Evolutionary conservation across 1,140 invertebrate species (phyloP).

Genomic region (Panulirus ornatus): DNA sequence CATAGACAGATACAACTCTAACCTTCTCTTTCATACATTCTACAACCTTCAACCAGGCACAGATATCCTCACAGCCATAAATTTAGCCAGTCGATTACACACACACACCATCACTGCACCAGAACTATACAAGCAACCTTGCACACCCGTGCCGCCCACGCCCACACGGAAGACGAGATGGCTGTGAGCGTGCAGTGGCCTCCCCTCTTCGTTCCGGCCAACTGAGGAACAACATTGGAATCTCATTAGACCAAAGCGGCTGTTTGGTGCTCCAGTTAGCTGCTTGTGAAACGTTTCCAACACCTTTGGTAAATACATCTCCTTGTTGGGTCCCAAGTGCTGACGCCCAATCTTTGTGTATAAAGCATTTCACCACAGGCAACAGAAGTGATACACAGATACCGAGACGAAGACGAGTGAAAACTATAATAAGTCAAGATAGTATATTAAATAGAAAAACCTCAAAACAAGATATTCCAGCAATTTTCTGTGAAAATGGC

Average conservation of each 20-base stretch:
- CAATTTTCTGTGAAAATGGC: too few species aligned
- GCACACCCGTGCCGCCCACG: neutral
- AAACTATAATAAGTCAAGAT: too few species aligned
- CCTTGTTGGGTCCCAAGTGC: neutral
- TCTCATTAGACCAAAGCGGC: conserved; percentile 1
- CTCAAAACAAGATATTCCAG: too few species aligned
- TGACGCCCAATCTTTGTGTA: too few species aligned
- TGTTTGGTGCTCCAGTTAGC: conserved; percentile 11
- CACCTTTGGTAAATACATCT: neutral
- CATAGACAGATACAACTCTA: too few species aligned
- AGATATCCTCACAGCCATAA: neutral
- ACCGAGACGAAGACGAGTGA: too few species aligned
- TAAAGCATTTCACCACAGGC: too few species aligned
- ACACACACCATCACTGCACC: neutral
- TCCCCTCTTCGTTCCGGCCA: neutral
- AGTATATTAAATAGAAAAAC: too few species aligned
- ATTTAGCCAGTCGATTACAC: neutral
- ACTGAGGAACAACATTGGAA: neutral
- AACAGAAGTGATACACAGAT: too few species aligned
- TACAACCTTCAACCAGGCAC: neutral
- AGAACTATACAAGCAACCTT: neutral
- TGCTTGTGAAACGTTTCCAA: neutral
- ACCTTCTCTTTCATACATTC: neutral
- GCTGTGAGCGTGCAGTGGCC: neutral
- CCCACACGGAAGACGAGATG: neutral